Conservation (phyloP, 1,140 invertebrate genomes). For the Holotrichia oblita region DNA sequence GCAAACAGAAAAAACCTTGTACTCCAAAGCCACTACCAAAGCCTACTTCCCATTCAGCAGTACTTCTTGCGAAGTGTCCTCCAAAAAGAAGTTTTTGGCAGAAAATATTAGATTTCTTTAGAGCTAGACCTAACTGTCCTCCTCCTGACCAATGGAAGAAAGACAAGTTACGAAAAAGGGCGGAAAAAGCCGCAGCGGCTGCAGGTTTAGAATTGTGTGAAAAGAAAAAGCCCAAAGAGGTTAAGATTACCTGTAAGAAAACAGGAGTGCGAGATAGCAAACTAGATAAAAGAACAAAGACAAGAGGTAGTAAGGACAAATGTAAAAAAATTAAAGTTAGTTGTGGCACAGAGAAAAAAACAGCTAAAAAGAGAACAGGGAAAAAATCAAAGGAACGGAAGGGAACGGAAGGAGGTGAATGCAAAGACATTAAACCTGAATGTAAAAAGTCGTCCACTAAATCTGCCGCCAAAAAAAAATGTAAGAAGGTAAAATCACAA, state of each 20-base stretch:
- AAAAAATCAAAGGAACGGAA: not conserved
- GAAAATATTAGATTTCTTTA: constrained; percentile 53
- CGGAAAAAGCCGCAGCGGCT: constrained; percentile 51
- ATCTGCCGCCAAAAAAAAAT: not conserved
- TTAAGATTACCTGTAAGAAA: constrained; percentile 9
- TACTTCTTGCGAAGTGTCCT: not conserved
- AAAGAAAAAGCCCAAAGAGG: constrained; percentile 21
- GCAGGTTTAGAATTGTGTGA: constrained; percentile 52
- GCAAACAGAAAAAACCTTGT: not conserved
- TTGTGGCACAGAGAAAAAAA: not conserved
- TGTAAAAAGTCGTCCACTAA: not conserved
- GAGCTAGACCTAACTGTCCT: constrained; percentile 54
- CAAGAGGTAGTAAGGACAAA: not conserved
- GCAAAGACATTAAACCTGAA: not conserved
- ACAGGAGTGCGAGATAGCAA: not conserved
- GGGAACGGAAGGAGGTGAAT: not conserved
- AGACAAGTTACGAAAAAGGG: constrained; percentile 47
- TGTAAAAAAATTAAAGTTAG: not conserved
- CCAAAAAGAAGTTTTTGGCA: constrained; percentile 47
- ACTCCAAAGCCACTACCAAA: constrained; percentile 3
- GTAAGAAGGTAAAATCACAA: constrained; percentile 21
- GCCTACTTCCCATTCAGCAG: not conserved
- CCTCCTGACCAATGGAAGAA: constrained; percentile 53
- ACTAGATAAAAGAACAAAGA: not conserved
- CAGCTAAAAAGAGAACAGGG: not conserved